Conservation (phyloP, 2,113 vertebrate species). For the Laticauda laticaudata region DNA sequence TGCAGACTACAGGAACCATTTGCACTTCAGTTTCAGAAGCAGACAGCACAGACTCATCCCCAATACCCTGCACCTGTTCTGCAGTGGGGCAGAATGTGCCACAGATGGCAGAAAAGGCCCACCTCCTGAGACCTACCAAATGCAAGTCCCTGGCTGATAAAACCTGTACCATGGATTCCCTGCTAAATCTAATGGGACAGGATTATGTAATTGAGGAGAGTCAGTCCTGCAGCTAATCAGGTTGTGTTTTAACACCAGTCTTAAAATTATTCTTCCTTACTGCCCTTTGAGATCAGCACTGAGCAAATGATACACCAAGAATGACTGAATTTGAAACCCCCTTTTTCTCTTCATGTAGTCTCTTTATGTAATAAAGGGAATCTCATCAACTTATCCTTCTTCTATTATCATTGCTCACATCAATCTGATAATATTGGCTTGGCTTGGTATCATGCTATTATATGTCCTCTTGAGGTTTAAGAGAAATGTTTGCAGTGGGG, state of each 20-base stretch:
- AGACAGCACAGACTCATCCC: too few species aligned
- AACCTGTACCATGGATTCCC: background rate
- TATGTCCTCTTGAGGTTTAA: slow-evolving; percentile 75
- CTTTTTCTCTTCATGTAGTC: slow-evolving; percentile 50
- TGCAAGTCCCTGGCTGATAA: background rate
- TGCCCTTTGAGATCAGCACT: slow-evolving; percentile 31
- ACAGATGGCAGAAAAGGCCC: background rate
- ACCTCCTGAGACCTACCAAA: background rate
- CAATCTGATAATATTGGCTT: slow-evolving; percentile 79
- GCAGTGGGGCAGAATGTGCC: background rate
- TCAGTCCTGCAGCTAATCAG: background rate
- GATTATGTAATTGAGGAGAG: background rate
- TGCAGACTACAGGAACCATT: too few species aligned
- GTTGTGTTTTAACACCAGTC: slow-evolving; percentile 26
- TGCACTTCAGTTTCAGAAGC: too few species aligned
- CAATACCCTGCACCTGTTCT: background rate
- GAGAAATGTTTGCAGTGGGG: slow-evolving; percentile 68
- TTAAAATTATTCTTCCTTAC: slow-evolving; percentile 36
- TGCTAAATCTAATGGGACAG: background rate
- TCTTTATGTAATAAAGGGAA: slow-evolving; percentile 76
- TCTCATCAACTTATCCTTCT: slow-evolving; percentile 77
- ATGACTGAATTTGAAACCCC: slow-evolving; percentile 65
- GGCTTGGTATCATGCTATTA: slow-evolving; percentile 69
- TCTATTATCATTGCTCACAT: slow-evolving; percentile 75
- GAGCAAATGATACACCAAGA: background rate